Base-by-base conservation (phyloP, 2,113 vertebrate species). In the Globicephala melas region DNA sequence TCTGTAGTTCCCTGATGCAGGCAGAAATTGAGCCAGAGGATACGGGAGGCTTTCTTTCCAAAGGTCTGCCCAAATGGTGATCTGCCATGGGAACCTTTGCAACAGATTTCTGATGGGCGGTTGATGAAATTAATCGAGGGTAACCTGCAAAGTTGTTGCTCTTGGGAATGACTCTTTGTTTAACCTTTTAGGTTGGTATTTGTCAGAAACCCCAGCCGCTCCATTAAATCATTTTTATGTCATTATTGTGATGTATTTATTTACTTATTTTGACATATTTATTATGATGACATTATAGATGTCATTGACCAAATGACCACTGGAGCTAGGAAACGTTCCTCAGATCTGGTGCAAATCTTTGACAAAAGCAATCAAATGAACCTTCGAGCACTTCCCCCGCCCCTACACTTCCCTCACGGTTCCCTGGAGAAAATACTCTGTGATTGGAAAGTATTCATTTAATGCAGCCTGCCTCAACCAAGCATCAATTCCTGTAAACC, bases 401-500 rank as follows among this genome's bases (percentile, higher is more conserved):
- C 11, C 62, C 26, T 36, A 1, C 1, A 8, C 14, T 12, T 2
- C 53, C 21, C 53, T 55, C 23, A 31, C 18, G 7, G 50, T 50
- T 36, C 50, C 36, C 77, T 50, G 93, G 28, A 82, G 68, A 91
- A 96, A 82, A 62, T 86, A 73, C 94, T 91, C 31, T 58, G 10
- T 80, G 87, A 41, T 62, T 23, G 62, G 38, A 41, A 93, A 94
- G 82, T 92, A 5, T 68, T 28, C 28, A 58, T 94, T 81, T 89
- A 77, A 31, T 28, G 21, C 74, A 67, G 80, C 28, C 53, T 13
- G 44, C 7, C 41, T 83, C 62, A 25, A 2, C 21, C 47, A 20
- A 63, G 74, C 86, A 50, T 23, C 38, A 74, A 44, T 92, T 96
- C 68, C 94, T 96, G 96, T 93, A 74, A 90, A 83, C 36, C 20